Evolutionary conservation across 2,888 invertebrate species (phyloP), one percentile per base, ranked within the genome.

Genomic region (Trimorus sp.): DNA sequence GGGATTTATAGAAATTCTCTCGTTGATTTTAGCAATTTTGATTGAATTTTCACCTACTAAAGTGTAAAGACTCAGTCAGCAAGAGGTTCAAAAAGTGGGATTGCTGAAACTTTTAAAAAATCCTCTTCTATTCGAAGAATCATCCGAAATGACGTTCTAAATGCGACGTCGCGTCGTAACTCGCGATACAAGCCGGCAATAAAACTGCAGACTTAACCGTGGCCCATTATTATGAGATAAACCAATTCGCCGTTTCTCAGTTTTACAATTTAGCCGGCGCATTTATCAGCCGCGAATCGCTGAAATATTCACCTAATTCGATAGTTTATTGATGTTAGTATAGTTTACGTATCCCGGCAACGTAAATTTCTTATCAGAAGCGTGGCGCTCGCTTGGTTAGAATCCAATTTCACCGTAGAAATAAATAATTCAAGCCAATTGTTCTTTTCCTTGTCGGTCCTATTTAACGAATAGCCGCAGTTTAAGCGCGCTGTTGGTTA

Each of bases 171-270:
- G 26, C 1, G 26, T 26, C 26, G 26, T 26, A 26, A 26, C 26
- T 26, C 26, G 26, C 1, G 26, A 26, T 26, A 26, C 26, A 26
- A 26, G 26, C 26, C 26, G 26, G 26, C 26, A 26, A 26, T 26
- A 26, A 26, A 26, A 26, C 26, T 26, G 26, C 26, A 26, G 26
- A 26, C 26, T 26, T 26, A 26, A 26, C 26, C 26, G 26, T 26
- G 2, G 26, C 26, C 26, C 26, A 26, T 26, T 26, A 26, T 48
- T 48, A 48, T 12, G 14, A 93, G 49, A 65, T 40, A 15, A 51
- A 36, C n/a, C 65, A 38, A 53, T 40, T 15, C n/a, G 11, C 38
- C 15, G 7, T 45, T 48, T 48, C 48, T 37, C 42, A 38, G 38
- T 8, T 40, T 66, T 66, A 42, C 65, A 14, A 7, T 53, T 53